Evolutionary conservation across 2,113 vertebrate species (phyloP), one percentile per base, ranked within the genome.

Genomic region (Tachycineta bicolor): DNA sequence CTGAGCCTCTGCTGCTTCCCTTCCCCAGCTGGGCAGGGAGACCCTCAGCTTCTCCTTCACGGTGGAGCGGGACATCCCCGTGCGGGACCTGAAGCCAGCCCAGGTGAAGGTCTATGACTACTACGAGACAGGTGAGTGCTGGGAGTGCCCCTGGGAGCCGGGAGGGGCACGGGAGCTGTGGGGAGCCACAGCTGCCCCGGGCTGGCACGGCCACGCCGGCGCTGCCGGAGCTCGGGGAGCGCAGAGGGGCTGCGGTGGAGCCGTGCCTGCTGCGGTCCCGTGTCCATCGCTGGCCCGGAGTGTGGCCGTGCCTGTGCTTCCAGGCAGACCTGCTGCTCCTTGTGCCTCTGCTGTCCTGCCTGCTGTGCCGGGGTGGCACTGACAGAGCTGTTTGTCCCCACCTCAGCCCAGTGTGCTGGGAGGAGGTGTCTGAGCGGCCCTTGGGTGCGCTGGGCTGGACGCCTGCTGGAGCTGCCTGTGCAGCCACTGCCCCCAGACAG

Each of bases 91-190:
- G 89, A 98, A 98, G 85, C 98, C 98, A 52, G 98, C 98, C 14
- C 95, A 96, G 58, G 96, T 99, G 78, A 97, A 97, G 94, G 95
- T 98, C 92, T 99, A 99, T 7, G 98, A 99, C 96, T 99, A 99
- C 95, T 99, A 99, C 37, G 98, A 99, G 93, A 98, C 98, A 95
- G 98, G 99, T 99, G 97, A 98, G 93, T 70, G 55, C 31, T 1
- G 2, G 20, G 3, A 19, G 23, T 12, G 53, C 41, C 74, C 12
- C 0, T 2, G 69, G 55, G 5, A 53, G 28, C 2, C 1, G 22
- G 34, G 25, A 62, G 47, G 39, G 34, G 6, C 46, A 34, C 0
- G 0, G 78, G 24, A 49, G 34, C 63, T 43, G 3, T 41, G 71
- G 34, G 41, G 25, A 43, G 49, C 31, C 2, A 0, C 47, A 26